Percentiles rank a stretch among this genome's conserved stretches.
phyloP scores from a whole-genome alignment of 2,797 vertebrate genomes.

The Tenualosa ilisha region DNA sequence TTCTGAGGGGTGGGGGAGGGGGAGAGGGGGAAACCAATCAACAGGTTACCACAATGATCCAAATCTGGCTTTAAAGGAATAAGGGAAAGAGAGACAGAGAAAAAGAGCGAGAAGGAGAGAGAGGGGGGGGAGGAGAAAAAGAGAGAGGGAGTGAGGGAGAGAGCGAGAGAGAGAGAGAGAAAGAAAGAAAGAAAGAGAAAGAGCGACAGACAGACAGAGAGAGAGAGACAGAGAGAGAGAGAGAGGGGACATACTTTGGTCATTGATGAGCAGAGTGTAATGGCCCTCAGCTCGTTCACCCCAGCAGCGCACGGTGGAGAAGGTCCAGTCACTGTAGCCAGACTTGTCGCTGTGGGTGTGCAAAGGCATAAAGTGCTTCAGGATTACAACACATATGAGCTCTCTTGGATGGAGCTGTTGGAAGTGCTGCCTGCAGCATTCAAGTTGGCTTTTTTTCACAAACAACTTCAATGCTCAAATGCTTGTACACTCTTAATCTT shows the following conservation, averaged over 20 bases:
- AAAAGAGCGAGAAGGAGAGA: too few relatives aligned
- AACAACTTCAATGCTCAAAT: not conserved
- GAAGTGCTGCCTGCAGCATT: not conserved
- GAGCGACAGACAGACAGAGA: too few relatives aligned
- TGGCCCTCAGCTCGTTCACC: conserved; percentile 85
- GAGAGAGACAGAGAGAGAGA: too few relatives aligned
- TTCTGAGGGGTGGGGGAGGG: conserved; percentile 59
- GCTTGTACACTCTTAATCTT: not conserved
- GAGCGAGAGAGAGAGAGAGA: too few relatives aligned
- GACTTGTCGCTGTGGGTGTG: conserved; percentile 74
- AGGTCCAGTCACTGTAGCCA: conserved; percentile 93
- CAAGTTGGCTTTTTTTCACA: not conserved
- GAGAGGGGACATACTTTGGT: conserved; percentile 79
- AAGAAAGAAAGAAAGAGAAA: too few relatives aligned
- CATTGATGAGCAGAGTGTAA: conserved; percentile 83
- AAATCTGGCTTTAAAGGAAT: not conserved
- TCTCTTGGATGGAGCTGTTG: not conserved
- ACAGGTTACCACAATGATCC: not conserved
- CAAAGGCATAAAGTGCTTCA: not conserved
- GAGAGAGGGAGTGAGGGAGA: too few relatives aligned
- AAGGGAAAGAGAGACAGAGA: not conserved
- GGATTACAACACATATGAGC: not conserved
- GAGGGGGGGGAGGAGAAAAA: too few relatives aligned
- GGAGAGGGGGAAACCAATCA: conserved; percentile 3
- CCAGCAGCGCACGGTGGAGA: conserved; percentile 97